Evolutionary conservation across 2,888 invertebrate genomes (phyloP).

Genomic region (Vesta saturnalis): DNA sequence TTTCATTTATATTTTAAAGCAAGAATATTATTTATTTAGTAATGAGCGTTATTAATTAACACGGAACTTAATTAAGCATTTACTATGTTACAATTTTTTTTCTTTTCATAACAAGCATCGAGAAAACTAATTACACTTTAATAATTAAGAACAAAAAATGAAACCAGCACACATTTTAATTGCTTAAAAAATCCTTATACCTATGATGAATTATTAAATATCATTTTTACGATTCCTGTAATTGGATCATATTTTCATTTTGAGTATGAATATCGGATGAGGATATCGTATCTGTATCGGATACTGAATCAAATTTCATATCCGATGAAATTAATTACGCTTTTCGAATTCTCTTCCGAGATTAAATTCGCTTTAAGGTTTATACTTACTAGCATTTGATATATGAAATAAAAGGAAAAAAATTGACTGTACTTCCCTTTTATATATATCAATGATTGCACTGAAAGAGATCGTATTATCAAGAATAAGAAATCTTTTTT

Average conservation of each 20-base stretch:
- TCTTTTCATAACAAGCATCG: too few relatives aligned
- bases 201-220: too few relatives aligned
- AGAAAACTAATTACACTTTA: too few relatives aligned
- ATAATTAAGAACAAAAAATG: too few relatives aligned
- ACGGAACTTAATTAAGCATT: too few relatives aligned
- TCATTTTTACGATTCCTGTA: too few relatives aligned
- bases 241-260: not conserved
- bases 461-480: not conserved
- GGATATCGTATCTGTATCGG: not conserved
- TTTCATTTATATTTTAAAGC: too few relatives aligned
- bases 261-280: not conserved
- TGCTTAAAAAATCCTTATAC: too few relatives aligned
- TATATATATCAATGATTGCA: not conserved
- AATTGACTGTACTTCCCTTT: not conserved
- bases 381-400: not conserved
- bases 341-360: not conserved
- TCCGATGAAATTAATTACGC: conserved; percentile 5
- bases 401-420: not conserved
- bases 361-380: not conserved
- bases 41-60: too few relatives aligned
- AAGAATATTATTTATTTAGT: too few relatives aligned
- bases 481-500: not conserved
- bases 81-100: too few relatives aligned
- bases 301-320: conserved; percentile 8
- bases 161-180: too few relatives aligned